A percentile compares a stretch with the other conserved stretches of the same genome.
These are phyloP conservation scores for Agrochola lychnidis DNA, from an alignment of 2,888 invertebrate species.

Conservation along the genomic window DNA sequence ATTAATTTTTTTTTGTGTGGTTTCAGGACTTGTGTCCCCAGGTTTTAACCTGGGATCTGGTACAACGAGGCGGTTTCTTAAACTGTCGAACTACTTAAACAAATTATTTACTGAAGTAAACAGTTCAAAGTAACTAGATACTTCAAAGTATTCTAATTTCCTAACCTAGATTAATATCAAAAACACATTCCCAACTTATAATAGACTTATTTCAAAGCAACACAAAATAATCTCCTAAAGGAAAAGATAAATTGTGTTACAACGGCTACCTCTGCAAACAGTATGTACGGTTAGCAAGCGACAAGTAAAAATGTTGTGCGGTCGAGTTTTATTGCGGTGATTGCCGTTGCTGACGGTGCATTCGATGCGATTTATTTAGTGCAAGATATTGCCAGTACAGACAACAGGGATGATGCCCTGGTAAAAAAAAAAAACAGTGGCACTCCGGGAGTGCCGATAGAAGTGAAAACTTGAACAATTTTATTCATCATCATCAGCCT, in stretches of 20 bases:
- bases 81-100: not conserved
- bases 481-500: no score
- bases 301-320: slow-evolving; percentile 64
- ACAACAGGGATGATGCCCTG: no score
- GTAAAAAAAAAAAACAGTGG: no score
- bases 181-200: slow-evolving; percentile 20
- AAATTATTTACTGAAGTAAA: not conserved
- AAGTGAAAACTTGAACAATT: no score
- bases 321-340: slow-evolving; percentile 50
- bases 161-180: slow-evolving; percentile 30
- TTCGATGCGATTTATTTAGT: slow-evolving; percentile 22
- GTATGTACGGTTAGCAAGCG: slow-evolving; percentile 57
- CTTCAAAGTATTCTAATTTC: not conserved
- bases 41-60: not conserved
- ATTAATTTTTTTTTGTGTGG: not conserved
- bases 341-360: slow-evolving; percentile 44
- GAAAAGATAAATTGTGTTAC: slow-evolving; percentile 58
- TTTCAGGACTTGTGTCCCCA: not conserved
- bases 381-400: not conserved
- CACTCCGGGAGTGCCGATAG: no score
- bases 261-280: slow-evolving; percentile 49
- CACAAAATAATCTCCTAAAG: slow-evolving; percentile 50
- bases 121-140: not conserved
- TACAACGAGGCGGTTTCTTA: not conserved
- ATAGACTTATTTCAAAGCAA: slow-evolving; percentile 40